These are phyloP conservation scores for Oscheius myriophilus DNA, from an alignment of 2,888 invertebrate genomes.

Conservation along the genomic window DNA sequence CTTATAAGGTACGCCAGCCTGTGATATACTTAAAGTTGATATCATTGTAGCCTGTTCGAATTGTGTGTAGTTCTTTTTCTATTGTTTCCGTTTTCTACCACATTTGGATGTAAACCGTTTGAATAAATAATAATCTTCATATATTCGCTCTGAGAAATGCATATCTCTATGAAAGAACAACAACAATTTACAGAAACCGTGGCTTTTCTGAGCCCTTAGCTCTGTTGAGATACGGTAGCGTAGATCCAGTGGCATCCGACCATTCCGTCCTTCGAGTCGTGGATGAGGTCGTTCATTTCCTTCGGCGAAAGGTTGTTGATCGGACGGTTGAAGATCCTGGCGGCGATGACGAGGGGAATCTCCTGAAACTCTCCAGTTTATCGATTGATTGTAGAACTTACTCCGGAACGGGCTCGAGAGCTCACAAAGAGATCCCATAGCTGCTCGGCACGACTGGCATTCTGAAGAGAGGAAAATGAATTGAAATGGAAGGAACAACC, in stretches of 20 bases:
- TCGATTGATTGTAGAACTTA: conserved; percentile 10
- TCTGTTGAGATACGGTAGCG: conserved; percentile 62
- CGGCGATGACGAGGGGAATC: conserved; percentile 68
- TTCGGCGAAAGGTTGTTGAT: conserved; percentile 66
- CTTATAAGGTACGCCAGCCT: too few species aligned
- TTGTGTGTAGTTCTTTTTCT: too few species aligned
- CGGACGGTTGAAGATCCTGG: conserved; percentile 67
- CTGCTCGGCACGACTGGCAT: conserved; percentile 67
- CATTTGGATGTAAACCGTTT: too few species aligned
- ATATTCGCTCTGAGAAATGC: too few species aligned
- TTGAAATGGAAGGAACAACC: conserved; percentile 32
- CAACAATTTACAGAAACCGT: too few species aligned
- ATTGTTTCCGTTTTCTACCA: too few species aligned
- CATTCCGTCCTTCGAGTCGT: conserved; percentile 67
- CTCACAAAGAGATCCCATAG: conserved; percentile 69
- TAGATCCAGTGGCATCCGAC: conserved; percentile 70
- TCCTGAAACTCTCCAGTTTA: conserved; percentile 49
- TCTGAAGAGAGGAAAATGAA: conserved; percentile 38
- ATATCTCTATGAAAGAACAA: too few species aligned
- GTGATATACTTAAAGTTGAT: too few species aligned
- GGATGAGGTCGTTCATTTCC: conserved; percentile 66
- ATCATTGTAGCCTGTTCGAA: too few species aligned
- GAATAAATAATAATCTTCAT: too few species aligned
- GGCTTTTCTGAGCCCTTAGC: neutral
- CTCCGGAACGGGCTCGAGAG: conserved; percentile 65